phyloP scores from a whole-genome alignment of 1,140 invertebrate species.

The Drosophila pseudoananassae region DNA sequence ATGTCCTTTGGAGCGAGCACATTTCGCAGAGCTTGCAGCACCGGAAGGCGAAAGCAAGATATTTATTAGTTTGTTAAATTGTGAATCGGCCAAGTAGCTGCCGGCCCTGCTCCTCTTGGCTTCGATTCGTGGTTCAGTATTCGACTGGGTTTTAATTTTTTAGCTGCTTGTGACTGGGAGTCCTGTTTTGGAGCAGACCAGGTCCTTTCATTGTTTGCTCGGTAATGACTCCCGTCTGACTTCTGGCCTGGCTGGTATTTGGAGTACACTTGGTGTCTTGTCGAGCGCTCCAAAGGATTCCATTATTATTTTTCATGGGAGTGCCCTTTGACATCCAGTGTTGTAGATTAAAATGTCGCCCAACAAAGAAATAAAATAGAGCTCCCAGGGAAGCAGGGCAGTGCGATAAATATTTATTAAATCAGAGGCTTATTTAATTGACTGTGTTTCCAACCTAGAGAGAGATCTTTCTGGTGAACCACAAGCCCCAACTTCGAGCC shows the following conservation, averaged over 20 bases:
- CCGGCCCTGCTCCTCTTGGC: slow-evolving; percentile 16
- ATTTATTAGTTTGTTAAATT: slow-evolving; percentile 84
- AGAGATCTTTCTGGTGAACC: background rate
- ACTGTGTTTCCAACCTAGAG: background rate
- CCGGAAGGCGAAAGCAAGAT: slow-evolving; percentile 78
- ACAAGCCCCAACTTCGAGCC: slow-evolving; percentile 2
- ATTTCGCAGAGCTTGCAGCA: slow-evolving; percentile 45
- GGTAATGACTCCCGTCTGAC: slow-evolving; percentile 65
- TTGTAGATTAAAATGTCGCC: slow-evolving; percentile 37
- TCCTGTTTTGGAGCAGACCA: slow-evolving; percentile 8
- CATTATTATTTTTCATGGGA: slow-evolving; percentile 74
- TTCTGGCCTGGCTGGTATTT: slow-evolving; percentile 29
- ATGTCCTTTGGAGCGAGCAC: slow-evolving; percentile 33
- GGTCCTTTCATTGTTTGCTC: slow-evolving; percentile 51
- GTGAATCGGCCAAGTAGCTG: slow-evolving; percentile 71
- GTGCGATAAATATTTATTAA: background rate
- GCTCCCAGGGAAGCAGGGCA: background rate
- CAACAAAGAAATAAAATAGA: background rate
- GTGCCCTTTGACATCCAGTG: slow-evolving; percentile 56
- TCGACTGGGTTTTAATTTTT: slow-evolving; percentile 19
- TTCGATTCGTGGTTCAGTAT: slow-evolving; percentile 39
- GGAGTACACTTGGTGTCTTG: slow-evolving; percentile 13
- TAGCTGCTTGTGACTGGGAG: slow-evolving; percentile 10
- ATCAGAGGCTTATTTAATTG: background rate
- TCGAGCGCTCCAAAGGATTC: slow-evolving; percentile 42